These are phyloP conservation scores for Trachops cirrhosus DNA, from an alignment of 2,797 vertebrate species.

Conservation along the genomic window DNA sequence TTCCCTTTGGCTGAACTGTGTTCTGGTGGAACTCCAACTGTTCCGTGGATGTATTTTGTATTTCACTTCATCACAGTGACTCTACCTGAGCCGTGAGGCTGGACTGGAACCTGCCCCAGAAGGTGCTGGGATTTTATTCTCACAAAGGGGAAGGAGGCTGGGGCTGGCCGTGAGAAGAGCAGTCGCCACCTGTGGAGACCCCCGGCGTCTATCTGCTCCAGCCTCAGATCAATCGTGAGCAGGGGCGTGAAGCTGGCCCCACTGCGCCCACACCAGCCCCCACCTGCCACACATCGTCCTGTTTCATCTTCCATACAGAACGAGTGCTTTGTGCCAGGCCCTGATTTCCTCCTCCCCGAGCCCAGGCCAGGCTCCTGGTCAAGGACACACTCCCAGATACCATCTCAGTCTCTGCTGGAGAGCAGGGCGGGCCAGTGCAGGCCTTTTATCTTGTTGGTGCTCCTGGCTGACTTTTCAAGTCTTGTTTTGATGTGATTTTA, in stretches of 20 bases:
- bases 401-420: not conserved
- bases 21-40: not conserved
- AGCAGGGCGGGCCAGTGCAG: not conserved
- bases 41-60: not conserved
- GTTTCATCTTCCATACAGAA: not conserved
- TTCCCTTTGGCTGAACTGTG: not conserved
- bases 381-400: not conserved
- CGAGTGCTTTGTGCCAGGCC: not conserved
- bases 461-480: not conserved
- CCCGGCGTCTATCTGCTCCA: accelerated
- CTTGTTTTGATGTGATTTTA: not conserved
- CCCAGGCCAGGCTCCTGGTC: not conserved
- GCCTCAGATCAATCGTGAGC: not conserved
- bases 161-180: not conserved
- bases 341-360: not conserved
- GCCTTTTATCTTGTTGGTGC: not conserved
- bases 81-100: not conserved
- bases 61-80: not conserved
- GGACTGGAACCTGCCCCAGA: not conserved
- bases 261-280: accelerated
- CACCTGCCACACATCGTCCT: accelerated
- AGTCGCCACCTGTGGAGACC: not conserved
- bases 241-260: not conserved
- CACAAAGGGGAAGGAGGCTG: not conserved
- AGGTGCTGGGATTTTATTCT: accelerated